These are phyloP conservation scores for Elephas maximus DNA, from an alignment of 2,113 vertebrate species.

Conservation along the genomic window DNA sequence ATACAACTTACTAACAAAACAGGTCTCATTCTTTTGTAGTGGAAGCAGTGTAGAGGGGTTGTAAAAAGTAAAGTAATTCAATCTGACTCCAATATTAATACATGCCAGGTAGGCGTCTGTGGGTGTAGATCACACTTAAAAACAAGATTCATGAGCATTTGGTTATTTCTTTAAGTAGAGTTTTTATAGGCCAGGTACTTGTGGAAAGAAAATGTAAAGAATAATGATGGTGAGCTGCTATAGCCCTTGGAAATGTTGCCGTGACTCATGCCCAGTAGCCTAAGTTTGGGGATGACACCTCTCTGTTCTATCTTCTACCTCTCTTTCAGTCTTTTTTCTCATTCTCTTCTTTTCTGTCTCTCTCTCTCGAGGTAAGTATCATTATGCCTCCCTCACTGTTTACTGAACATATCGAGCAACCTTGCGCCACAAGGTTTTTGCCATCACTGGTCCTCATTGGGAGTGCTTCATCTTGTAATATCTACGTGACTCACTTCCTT, in stretches of 20 bases:
- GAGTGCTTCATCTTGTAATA: no score
- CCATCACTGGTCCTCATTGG: no score
- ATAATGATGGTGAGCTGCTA: background rate
- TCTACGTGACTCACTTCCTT: no score
- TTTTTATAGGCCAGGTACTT: background rate
- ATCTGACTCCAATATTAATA: no score
- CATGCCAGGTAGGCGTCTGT: background rate
- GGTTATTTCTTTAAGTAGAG: background rate
- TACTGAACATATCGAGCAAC: no score
- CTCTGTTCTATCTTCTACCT: no score
- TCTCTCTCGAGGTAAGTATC: background rate
- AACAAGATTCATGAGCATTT: background rate
- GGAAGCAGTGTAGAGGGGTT: rapidly evolving
- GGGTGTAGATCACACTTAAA: background rate
- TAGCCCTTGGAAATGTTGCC: background rate
- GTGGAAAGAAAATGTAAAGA: background rate
- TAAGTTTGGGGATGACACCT: background rate
- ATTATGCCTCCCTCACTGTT: no score
- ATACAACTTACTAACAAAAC: background rate
- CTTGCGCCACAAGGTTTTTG: no score
- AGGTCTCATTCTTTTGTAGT: no score
- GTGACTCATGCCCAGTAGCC: no score
- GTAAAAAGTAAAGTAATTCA: background rate
- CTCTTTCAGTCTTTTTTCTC: no score
- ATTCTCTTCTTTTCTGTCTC: no score